These are phyloP conservation scores for Mesocricetus auratus DNA, from an alignment of 2,113 vertebrate species.

Conservation along the genomic window DNA sequence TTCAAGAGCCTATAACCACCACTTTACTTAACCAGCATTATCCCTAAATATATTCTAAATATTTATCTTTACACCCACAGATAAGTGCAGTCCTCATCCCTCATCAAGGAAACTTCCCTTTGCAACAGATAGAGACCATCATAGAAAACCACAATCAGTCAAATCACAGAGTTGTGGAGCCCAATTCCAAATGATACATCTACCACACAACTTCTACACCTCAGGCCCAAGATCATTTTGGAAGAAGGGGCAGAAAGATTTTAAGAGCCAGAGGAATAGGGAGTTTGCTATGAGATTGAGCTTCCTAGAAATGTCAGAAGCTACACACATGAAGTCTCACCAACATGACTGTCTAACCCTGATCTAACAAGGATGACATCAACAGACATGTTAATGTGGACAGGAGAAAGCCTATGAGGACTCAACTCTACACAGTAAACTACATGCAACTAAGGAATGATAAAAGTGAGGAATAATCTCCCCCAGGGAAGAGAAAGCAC, in stretches of 20 bases:
- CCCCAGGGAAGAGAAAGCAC: no score
- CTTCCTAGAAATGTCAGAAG: neutral
- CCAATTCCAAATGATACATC: neutral
- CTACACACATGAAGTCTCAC: neutral
- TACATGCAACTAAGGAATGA: neutral
- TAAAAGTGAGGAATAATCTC: neutral
- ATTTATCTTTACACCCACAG: neutral
- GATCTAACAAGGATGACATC: neutral
- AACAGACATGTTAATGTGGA: neutral
- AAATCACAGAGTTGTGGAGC: neutral
- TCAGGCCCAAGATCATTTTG: neutral
- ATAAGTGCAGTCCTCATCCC: neutral
- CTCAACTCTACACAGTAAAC: neutral
- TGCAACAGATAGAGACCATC: neutral
- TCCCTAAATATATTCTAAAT: neutral
- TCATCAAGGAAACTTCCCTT: neutral
- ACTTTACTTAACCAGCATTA: neutral
- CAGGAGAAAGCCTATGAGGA: neutral
- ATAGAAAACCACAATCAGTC: neutral
- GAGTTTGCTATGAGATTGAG: neutral
- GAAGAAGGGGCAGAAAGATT: neutral
- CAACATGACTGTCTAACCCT: neutral
- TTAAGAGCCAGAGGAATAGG: neutral
- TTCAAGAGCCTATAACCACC: neutral
- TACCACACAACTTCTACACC: neutral